Base-by-base conservation (phyloP, 2,888 invertebrate species). In the Deilephila porcellus region DNA sequence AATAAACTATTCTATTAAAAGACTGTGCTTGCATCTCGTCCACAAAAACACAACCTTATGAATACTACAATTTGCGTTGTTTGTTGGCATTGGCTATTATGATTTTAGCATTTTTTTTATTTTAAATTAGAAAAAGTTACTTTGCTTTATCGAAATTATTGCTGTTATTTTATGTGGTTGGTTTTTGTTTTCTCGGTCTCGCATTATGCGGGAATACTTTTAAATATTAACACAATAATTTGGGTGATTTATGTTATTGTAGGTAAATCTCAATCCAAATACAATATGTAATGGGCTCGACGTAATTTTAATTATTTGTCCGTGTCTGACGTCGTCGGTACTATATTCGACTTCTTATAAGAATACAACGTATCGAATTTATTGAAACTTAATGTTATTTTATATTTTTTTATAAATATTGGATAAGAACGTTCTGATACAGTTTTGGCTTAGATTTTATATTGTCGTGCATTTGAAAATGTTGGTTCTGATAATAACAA, bases 321-420 rank as follows among this genome's bases (percentile, higher is more conserved):
- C 11, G 64, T 6, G n/a, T 64, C 20, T 64, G n/a, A 64, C 62
- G 37, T 63, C n/a, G 32, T 45, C 45, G 37, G 64, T 64, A 64
- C 64, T 64, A 64, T 64, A 34, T 63, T 63, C 63, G n/a, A 63
- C 63, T n/a, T 34, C 34, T 25, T 34, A 34, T 64, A 45, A 37
- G 20, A 14, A 37, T 32, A 37, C 20, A 64, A 64, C 37, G 37
- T 11, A 45, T 20, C 64, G 64, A 64, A 64, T 64, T 64, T 64
- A 64, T 37, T 20, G n/a, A 64, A 45, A 64, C 64, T 20, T 64
- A 45, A 20, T 45, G 20, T 64, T 79, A 81, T 80, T 79, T 76
- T 81, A 83, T 80, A 84, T 81, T 83, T 84, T 85, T 85, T 79
- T 85, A 81, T 81, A 85, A 88, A 88, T 86, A 84, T 86, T 37